Conservation (phyloP, 2,888 invertebrate genomes). For the Leptinotarsa haldemani region DNA sequence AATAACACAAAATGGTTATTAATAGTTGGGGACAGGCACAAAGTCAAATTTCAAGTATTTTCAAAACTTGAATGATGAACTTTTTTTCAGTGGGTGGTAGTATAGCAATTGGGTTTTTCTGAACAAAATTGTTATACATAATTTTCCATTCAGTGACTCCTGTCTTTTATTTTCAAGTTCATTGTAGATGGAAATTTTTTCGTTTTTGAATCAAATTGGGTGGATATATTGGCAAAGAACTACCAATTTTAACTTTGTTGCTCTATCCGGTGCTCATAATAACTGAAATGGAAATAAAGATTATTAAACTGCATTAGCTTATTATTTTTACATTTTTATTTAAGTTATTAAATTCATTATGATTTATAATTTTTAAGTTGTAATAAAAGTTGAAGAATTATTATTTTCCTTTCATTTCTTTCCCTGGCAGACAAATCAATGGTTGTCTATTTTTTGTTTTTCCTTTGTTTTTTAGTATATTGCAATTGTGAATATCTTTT, state of each 20-base stretch:
- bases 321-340: constrained; percentile 23
- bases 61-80: too few species aligned
- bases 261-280: constrained; percentile 11
- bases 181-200: neutral
- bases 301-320: constrained; percentile 24
- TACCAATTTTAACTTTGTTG: constrained; percentile 13
- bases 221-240: constrained; percentile 19
- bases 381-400: constrained; percentile 24
- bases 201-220: neutral
- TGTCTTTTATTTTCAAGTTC: neutral
- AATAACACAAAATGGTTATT: too few species aligned
- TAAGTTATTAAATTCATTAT: constrained; percentile 19
- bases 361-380: constrained; percentile 24
- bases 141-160: neutral
- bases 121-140: neutral
- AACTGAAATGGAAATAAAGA: constrained; percentile 18
- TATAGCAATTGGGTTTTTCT: neutral
- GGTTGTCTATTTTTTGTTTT: neutral
- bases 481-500: neutral
- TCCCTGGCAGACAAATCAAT: neutral
- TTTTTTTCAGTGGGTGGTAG: neutral
- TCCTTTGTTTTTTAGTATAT: neutral
- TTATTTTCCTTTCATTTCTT: neutral
- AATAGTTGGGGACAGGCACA: too few species aligned
- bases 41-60: too few species aligned